Conservation (phyloP, 2,113 vertebrate genomes). For the Trematocara marginatum region DNA sequence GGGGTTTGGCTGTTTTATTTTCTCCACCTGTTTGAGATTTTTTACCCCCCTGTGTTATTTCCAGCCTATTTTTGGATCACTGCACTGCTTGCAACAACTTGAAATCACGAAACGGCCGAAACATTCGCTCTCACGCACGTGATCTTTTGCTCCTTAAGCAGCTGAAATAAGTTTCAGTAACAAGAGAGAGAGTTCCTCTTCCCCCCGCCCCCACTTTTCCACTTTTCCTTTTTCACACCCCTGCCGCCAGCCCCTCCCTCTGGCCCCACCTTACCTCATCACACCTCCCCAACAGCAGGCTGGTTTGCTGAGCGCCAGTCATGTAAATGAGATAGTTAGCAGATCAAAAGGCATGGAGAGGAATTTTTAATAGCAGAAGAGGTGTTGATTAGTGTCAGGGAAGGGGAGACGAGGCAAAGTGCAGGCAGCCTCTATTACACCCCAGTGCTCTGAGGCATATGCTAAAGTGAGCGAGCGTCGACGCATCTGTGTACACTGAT, state of each 20-base stretch:
- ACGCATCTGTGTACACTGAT: neutral
- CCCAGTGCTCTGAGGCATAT: constrained; percentile 19
- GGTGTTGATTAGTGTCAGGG: constrained; percentile 70
- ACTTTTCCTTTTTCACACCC: neutral
- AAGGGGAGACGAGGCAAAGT: constrained; percentile 33
- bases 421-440: constrained; percentile 40
- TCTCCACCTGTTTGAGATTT: neutral
- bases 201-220: neutral
- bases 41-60: neutral
- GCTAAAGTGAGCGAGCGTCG: neutral
- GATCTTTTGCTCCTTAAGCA: neutral
- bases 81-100: neutral
- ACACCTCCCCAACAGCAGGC: constrained; percentile 18
- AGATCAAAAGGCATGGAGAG: constrained; percentile 57
- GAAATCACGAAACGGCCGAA: neutral
- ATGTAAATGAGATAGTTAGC: constrained; percentile 70
- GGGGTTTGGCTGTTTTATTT: neutral
- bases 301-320: constrained; percentile 35
- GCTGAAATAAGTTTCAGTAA: neutral
- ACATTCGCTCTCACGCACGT: neutral
- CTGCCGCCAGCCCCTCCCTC: neutral
- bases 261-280: neutral
- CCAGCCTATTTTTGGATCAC: neutral
- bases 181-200: neutral
- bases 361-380: constrained; percentile 64